Conservation (phyloP, 1,140 invertebrate genomes). For the Papilio aristodemus region DNA sequence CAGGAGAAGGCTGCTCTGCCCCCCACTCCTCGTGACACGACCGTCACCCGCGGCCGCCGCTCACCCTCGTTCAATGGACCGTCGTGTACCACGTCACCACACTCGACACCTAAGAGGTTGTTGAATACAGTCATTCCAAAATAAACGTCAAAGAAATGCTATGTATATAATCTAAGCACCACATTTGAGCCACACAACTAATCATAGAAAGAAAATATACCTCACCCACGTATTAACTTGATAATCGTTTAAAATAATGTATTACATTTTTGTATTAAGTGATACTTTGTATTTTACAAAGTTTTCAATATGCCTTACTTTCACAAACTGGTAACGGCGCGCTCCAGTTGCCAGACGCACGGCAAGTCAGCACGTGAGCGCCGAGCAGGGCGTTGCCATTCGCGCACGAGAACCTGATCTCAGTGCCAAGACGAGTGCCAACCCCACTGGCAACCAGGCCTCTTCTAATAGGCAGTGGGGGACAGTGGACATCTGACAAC, state of each 20-base stretch:
- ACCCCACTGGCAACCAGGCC: constrained; percentile 86
- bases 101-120: constrained; percentile 83
- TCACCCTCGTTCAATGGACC: constrained; percentile 61
- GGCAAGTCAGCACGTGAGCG: constrained; percentile 85
- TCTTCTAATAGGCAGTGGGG: constrained; percentile 83
- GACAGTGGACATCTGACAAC: constrained; percentile 86
- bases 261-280: background rate
- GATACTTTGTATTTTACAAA: background rate
- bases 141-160: too few relatives aligned
- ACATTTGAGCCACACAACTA: too few relatives aligned
- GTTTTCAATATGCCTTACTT: constrained; percentile 80
- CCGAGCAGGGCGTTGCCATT: constrained; percentile 91
- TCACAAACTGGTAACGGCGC: constrained; percentile 89
- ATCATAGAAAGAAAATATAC: too few relatives aligned
- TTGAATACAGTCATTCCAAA: too few relatives aligned
- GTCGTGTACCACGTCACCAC: constrained; percentile 84
- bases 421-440: constrained; percentile 87
- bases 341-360: constrained; percentile 92
- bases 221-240: too few relatives aligned
- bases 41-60: constrained; percentile 83
- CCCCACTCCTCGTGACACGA: constrained; percentile 88
- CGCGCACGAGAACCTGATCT: constrained; percentile 88
- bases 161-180: too few relatives aligned
- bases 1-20: constrained; percentile 90
- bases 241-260: too few relatives aligned